Conservation (phyloP, 1,140 invertebrate species). For the Solenopsis invicta region DNA sequence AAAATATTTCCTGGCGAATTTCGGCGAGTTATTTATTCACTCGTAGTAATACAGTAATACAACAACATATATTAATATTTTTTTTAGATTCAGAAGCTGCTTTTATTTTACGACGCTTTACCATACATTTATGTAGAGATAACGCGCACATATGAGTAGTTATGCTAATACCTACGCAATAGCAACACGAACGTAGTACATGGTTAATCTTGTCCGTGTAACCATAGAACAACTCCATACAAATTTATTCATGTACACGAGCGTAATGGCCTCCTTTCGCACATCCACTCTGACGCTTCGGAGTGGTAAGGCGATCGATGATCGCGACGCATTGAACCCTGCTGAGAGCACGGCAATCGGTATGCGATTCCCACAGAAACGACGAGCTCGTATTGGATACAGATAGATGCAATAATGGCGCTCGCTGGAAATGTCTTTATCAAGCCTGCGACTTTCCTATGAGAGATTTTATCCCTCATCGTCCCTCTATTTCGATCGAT, state of each 20-base stretch:
- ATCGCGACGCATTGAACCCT: conserved; percentile 39
- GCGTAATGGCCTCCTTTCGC: conserved; percentile 46
- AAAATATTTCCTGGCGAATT: neutral
- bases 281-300: neutral
- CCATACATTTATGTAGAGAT: neutral
- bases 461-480: conserved; percentile 6
- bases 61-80: neutral
- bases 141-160: neutral
- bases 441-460: neutral
- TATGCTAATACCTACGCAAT: conserved; percentile 37
- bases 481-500: neutral
- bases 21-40: neutral
- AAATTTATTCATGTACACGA: conserved; percentile 60
- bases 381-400: conserved; percentile 18
- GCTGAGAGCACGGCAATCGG: conserved; percentile 17
- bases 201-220: conserved; percentile 43
- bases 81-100: neutral
- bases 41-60: neutral
- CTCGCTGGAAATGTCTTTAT: neutral
- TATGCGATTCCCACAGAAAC: conserved; percentile 37
- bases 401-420: conserved; percentile 30
- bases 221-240: conserved; percentile 35
- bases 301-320: conserved; percentile 46
- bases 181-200: conserved; percentile 9
- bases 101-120: neutral